These are phyloP conservation scores for Cotesia congregata DNA, from an alignment of 2,888 invertebrate genomes.

Conservation along the genomic window DNA sequence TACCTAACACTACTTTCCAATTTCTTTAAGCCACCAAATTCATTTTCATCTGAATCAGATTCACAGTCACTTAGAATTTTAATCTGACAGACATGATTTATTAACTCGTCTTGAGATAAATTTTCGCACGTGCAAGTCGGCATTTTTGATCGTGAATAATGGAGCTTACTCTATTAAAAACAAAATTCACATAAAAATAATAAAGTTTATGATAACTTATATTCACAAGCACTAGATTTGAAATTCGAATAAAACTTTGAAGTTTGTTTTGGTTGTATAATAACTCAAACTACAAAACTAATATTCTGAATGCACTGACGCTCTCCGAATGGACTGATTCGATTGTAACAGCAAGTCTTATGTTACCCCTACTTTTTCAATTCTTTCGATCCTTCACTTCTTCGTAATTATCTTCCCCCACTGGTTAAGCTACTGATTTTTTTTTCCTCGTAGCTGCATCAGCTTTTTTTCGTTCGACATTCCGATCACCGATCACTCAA, in stretches of 20 bases:
- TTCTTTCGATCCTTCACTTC: slow-evolving; percentile 9
- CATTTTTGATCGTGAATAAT: slow-evolving; percentile 50
- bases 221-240: neutral
- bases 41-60: slow-evolving; percentile 30
- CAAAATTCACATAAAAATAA: neutral
- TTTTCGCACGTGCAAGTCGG: slow-evolving; percentile 60
- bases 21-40: slow-evolving; percentile 10
- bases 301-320: neutral
- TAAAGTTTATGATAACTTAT: neutral
- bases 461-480: neutral
- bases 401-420: neutral
- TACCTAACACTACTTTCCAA: slow-evolving; percentile 51
- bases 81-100: slow-evolving; percentile 54
- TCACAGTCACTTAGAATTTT: slow-evolving; percentile 46
- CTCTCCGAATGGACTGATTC: slow-evolving; percentile 2
- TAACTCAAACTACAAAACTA: neutral
- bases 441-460: neutral
- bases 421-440: neutral
- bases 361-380: slow-evolving; percentile 12
- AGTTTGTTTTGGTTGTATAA: neutral
- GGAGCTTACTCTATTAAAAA: neutral
- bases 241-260: neutral
- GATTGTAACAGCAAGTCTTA: neutral
- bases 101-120: slow-evolving; percentile 41
- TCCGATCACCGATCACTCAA: neutral